Base-by-base conservation (phyloP, 2,888 invertebrate genomes). In the Diachrysia chrysitis region DNA sequence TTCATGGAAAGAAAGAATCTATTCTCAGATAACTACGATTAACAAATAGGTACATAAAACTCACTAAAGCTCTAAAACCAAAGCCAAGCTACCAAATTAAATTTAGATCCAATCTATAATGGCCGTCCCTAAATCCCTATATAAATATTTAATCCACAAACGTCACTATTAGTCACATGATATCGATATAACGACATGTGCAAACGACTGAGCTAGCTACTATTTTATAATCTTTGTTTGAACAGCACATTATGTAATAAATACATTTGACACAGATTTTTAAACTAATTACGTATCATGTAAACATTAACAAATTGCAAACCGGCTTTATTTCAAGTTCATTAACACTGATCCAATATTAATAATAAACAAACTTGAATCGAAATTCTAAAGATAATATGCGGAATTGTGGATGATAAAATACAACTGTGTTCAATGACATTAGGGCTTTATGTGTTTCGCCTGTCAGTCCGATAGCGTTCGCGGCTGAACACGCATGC, bases 351-450 rank as follows among this genome's bases (percentile, higher is more conserved):
- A 17, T 46, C 21, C 21, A 21, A 21, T 51, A 51, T 19, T 51
- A 21, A 12, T 21, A 51, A 51, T 51, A 51, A 51, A 51, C 19
- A 51, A 51, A 51, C 48, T 51, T 51, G 19, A 12, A 51, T 19
- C 12, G 10, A 48, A 19, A 9, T 10, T 17, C 9, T 48, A 1
- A 48, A 21, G 19, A 51, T 42, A 42, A n/a, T 51, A 21, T 10
- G 48, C 12, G 25, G 25, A 25, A n/a, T n/a, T n/a, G n/a, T n/a
- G 17, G 17, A 48, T 48, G 48, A 48, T 48, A 48, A 48, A 19
- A 17, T 7, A 1, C n/a, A n/a, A n/a, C n/a, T n/a, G 46, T 51
- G 10, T 51, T 51, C 48, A 51, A 51, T 51, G 48, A 14, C 48
- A 51, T 19, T 21, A 5, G 3, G 12, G 48, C 48, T 7, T 19